Evolutionary conservation across 1,140 invertebrate genomes (phyloP), one percentile per base, ranked within the genome.

Genomic region (Latrodectus geometricus): DNA sequence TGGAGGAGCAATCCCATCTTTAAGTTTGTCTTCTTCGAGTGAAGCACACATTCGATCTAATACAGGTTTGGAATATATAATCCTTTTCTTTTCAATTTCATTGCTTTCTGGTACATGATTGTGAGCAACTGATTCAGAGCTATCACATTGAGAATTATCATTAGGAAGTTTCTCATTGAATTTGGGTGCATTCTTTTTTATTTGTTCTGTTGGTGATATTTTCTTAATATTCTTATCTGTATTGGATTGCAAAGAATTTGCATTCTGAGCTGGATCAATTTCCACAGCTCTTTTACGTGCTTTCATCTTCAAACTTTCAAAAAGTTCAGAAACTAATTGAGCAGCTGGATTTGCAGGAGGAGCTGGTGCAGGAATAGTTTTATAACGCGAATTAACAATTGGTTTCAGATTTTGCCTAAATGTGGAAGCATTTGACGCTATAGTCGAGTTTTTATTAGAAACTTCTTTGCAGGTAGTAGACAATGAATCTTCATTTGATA

Each of bases 131-230:
- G 74, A 48, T 68, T 86, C 75, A n/a, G 48, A 9, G 35, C 48
- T 86, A 82, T 91, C 91, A 23, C 90, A 91, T 78, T 91, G 69
- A 66, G 61, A 12, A 74, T 66, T 79, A 65, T 86, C 76, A 35
- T 9, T 23, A 52, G 9, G 8, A 11, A 20, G 2, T 54, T 82
- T 48, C 21, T 77, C 73, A 21, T 69, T 82, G 48, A 82, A 50
- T 48, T 7, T 54, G 23, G 65, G 48, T 35, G 66, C 21, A 49
- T n/a, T 54, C 68, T 87, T 81, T 15, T 50, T 72, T 75, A 66
- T 23, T 15, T 78, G 83, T 69, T 86, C 83, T 23, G 56, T 21
- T 9, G 83, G 74, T 48, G 83, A 78, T 49, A 35, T 21, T 72
- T 86, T 86, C 4, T 21, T 50, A 23, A 4, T 68, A 68, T 12